Evolutionary conservation across 2,888 invertebrate genomes (phyloP).

Genomic region (Aporophyla nigra): DNA sequence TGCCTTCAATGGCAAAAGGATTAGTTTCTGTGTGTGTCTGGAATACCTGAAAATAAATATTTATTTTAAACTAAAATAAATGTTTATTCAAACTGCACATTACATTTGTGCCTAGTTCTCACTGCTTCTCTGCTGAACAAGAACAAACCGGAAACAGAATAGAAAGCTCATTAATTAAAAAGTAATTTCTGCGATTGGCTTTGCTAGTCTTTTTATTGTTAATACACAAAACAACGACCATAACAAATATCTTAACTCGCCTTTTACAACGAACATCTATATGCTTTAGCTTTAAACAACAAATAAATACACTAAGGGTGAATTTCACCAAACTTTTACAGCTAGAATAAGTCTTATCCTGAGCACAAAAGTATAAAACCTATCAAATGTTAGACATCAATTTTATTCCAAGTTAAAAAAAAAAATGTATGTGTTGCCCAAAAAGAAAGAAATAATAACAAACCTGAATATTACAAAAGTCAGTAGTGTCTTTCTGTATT

Average conservation of each 20-base stretch:
- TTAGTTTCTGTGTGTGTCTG: conserved; percentile 87
- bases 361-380: too few relatives aligned
- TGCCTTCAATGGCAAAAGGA: conserved; percentile 85
- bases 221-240: neutral
- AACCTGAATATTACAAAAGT: conserved; percentile 89
- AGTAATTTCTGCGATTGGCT: neutral
- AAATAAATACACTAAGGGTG: neutral
- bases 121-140: neutral
- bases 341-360: too few relatives aligned
- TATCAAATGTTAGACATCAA: too few relatives aligned
- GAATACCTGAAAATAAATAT: conserved; percentile 81
- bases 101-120: neutral
- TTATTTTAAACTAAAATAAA: neutral
- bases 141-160: neutral
- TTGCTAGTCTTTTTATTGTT: neutral
- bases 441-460: conserved; percentile 3
- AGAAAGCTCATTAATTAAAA: neutral
- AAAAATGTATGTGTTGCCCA: neutral
- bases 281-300: neutral
- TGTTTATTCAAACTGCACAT: neutral
- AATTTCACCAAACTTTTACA: too few relatives aligned
- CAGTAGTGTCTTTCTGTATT: conserved; percentile 91
- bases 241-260: neutral
- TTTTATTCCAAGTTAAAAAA: too few relatives aligned
- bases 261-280: neutral